Percentiles rank a stretch among this genome's conserved stretches.
Evolutionary conservation across 2,888 invertebrate species (phyloP).

Genomic region (Muschampia plurimacula): DNA sequence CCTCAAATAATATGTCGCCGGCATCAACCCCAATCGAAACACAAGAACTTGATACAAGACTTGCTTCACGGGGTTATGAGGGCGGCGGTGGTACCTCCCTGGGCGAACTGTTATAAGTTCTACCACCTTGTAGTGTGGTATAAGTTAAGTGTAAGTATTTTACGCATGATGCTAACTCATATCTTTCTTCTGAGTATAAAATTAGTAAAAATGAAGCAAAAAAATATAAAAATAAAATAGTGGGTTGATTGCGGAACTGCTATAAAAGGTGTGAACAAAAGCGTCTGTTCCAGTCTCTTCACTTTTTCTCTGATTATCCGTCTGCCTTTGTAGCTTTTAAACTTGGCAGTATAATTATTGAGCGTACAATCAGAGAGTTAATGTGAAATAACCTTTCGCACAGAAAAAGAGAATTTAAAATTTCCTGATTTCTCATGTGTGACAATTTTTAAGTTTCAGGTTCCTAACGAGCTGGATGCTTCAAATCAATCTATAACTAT

Average conservation of each 20-base stretch:
- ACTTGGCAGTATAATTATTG: conserved; percentile 25
- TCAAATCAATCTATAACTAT: too few species aligned
- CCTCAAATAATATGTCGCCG: too few species aligned
- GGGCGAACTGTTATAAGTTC: too few species aligned
- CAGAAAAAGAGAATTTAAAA: not conserved
- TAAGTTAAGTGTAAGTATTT: not conserved
- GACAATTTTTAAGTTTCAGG: too few species aligned
- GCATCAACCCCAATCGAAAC: too few species aligned
- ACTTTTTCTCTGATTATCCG: conserved; percentile 31
- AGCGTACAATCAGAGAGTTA: not conserved
- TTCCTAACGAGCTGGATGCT: too few species aligned
- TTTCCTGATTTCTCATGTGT: too few species aligned
- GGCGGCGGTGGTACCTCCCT: too few species aligned
- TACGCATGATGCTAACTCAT: not conserved
- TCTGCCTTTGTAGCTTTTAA: conserved; percentile 25
- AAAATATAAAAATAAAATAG: conserved; percentile 53
- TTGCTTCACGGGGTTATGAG: too few species aligned
- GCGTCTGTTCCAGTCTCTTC: conserved; percentile 48
- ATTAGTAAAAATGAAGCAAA: not conserved
- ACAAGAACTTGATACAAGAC: too few species aligned
- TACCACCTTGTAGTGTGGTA: too few species aligned
- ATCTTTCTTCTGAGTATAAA: not conserved
- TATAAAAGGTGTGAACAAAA: conserved; percentile 45
- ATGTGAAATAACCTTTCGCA: conserved; percentile 10
- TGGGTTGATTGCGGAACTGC: conserved; percentile 55